These are phyloP conservation scores for Cydia strobilella DNA, from an alignment of 1,140 invertebrate species.

Conservation along the genomic window DNA sequence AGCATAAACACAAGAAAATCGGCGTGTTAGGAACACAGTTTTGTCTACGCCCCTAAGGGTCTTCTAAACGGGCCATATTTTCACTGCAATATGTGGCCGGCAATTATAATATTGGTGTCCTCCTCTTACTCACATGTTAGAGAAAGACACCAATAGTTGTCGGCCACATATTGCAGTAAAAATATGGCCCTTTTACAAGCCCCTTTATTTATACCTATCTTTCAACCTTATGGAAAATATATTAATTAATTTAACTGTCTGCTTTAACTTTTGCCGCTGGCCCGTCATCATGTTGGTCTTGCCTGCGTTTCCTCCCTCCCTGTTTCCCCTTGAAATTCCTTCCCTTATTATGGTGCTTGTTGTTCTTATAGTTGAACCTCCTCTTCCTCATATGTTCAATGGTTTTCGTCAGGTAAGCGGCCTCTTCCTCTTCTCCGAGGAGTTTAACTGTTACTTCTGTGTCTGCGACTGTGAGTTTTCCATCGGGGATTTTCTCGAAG, in stretches of 20 bases:
- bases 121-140: no score
- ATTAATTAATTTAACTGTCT: constrained; percentile 46
- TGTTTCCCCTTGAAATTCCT: constrained; percentile 58
- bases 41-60: no score
- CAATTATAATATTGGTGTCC: no score
- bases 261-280: constrained; percentile 59
- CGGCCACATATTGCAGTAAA: no score
- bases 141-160: no score
- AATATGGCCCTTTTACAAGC: no score
- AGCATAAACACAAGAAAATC: no score
- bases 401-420: constrained; percentile 83
- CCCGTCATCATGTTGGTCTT: constrained; percentile 54
- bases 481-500: constrained; percentile 83
- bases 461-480: constrained; percentile 82
- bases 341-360: constrained; percentile 65
- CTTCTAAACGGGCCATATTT: no score
- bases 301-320: constrained; percentile 53
- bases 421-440: constrained; percentile 86
- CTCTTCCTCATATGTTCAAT: constrained; percentile 82
- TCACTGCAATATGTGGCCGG: no score
- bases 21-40: no score
- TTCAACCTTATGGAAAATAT: not conserved
- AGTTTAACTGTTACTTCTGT: constrained; percentile 81
- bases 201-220: not conserved
- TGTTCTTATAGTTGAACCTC: constrained; percentile 74